Evolutionary conservation across 2,113 vertebrate species (phyloP).

Genomic region (Hyperopisus bebe): DNA sequence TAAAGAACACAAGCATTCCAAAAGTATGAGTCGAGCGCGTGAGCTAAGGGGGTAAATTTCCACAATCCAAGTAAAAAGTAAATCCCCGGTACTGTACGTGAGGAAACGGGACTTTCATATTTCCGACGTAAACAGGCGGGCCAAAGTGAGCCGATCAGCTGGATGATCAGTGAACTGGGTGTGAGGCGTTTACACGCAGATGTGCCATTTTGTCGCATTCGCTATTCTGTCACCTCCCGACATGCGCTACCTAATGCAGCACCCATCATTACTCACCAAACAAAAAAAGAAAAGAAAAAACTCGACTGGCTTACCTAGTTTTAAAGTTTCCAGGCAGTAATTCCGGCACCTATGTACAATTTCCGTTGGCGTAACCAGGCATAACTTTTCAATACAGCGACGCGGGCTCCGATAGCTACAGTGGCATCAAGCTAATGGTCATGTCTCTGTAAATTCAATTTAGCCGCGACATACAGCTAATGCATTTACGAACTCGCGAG

Average conservation of each 20-base stretch:
- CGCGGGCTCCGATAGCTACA: background rate
- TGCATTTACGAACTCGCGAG: background rate
- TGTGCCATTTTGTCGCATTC: constrained; percentile 14
- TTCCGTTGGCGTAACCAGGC: background rate
- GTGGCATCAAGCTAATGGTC: background rate
- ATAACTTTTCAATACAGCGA: background rate
- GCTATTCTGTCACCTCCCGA: background rate
- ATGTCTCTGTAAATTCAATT: background rate
- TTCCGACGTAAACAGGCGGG: background rate
- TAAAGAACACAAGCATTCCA: background rate
- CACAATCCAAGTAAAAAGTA: background rate
- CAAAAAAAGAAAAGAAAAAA: background rate
- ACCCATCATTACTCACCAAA: background rate
- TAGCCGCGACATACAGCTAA: background rate
- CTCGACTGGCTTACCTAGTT: background rate
- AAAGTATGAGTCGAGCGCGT: background rate
- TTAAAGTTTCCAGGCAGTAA: background rate
- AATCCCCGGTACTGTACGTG: background rate
- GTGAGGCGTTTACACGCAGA: background rate
- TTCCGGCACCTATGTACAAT: background rate
- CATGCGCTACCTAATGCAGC: background rate
- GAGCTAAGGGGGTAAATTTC: background rate
- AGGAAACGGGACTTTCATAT: background rate
- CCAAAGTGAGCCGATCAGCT: background rate
- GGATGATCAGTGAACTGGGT: background rate